Conservation (phyloP, 2,113 vertebrate species). For the Eonycteris spelaea region DNA sequence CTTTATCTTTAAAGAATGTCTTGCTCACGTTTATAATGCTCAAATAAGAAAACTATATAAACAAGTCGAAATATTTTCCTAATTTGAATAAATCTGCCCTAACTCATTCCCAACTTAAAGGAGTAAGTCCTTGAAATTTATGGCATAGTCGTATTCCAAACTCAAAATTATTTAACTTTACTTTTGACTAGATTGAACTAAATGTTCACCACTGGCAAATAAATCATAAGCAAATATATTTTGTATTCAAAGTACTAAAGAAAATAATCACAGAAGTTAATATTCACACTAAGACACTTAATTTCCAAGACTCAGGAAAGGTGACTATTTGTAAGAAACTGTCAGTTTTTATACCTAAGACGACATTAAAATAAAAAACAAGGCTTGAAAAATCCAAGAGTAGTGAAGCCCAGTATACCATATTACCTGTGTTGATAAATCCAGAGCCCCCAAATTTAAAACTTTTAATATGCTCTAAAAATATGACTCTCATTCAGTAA, state of each 20-base stretch:
- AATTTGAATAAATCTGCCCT: conserved; percentile 16
- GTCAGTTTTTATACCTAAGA: background rate
- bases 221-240: background rate
- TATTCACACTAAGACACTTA: background rate
- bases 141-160: background rate
- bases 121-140: background rate
- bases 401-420: background rate
- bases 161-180: conserved; percentile 36
- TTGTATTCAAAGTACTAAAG: conserved; percentile 24
- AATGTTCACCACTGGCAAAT: background rate
- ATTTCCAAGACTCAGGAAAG: conserved; percentile 36
- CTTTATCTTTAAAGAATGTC: conserved; percentile 5
- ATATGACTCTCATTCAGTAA: background rate
- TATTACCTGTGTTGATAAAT: background rate
- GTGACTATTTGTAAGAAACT: conserved; percentile 1
- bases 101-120: background rate
- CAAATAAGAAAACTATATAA: background rate
- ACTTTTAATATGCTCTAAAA: conserved; percentile 23
- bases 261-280: conserved; percentile 25
- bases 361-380: conserved; percentile 23
- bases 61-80: conserved; percentile 1
- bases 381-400: background rate
- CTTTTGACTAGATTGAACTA: conserved; percentile 19
- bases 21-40: background rate
- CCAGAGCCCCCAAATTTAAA: background rate